phyloP scores from a whole-genome alignment of 2,113 vertebrate species.

The Ictidomys tridecemlineatus region DNA sequence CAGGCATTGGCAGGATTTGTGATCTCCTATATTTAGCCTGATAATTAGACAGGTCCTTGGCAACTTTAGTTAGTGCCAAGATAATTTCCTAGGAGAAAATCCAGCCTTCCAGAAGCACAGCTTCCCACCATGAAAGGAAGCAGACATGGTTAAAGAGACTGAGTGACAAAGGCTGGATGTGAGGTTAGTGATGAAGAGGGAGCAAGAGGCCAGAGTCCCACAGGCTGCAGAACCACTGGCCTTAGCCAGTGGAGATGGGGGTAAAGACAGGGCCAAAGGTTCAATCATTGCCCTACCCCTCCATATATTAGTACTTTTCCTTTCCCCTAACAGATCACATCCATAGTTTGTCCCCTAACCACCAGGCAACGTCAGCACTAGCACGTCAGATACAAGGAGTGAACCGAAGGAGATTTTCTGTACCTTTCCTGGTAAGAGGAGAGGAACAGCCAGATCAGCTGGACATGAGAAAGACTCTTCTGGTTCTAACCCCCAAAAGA shows the following conservation, averaged over 20 bases:
- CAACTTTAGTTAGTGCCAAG: not conserved
- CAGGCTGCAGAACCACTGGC: not conserved
- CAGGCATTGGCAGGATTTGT: not conserved
- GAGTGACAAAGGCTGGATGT: not conserved
- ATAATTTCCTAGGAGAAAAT: not conserved
- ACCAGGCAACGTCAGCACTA: not conserved
- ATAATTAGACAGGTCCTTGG: not conserved
- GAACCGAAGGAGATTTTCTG: not conserved
- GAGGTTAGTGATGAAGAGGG: not conserved
- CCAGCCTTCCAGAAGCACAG: not conserved
- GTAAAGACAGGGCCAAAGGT: not conserved
- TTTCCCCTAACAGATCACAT: not conserved
- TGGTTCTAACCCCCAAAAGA: not conserved
- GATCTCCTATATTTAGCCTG: not conserved
- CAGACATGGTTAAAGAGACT: not conserved
- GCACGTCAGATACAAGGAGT: not conserved
- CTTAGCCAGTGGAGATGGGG: not conserved
- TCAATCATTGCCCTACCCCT: accelerated
- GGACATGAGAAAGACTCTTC: not conserved
- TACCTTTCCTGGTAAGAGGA: not conserved
- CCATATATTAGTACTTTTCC: not conserved
- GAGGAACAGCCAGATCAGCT: not conserved
- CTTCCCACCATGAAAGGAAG: not conserved
- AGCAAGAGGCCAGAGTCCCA: not conserved
- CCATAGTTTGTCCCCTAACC: not conserved